Evolutionary conservation across 2,888 invertebrate genomes (phyloP).

Genomic region (Anoplius nigerrimus): DNA sequence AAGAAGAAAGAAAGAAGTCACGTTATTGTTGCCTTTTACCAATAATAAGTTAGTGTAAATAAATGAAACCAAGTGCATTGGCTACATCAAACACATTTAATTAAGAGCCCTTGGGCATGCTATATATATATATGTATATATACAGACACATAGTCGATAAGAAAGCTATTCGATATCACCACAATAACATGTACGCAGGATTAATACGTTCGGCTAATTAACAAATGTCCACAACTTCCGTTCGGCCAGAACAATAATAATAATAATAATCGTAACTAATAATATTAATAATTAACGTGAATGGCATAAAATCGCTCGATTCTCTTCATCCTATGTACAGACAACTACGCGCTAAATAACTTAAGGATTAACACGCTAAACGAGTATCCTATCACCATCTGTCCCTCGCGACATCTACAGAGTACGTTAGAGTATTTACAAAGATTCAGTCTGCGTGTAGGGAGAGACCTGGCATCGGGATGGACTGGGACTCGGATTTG

Average conservation of each 20-base stretch:
- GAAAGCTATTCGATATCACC: too few species aligned
- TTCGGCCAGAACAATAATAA: background rate
- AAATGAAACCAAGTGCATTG: constrained; percentile 65
- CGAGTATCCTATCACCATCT: too few species aligned
- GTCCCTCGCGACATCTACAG: too few species aligned
- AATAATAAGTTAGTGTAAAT: constrained; percentile 57
- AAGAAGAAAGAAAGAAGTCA: constrained; percentile 30
- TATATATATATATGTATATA: constrained; percentile 42
- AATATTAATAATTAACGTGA: constrained; percentile 16
- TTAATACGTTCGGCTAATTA: constrained; percentile 12
- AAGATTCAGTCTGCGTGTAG: constrained; percentile 55
- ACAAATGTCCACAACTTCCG: constrained; percentile 9
- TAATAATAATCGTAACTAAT: constrained; percentile 4
- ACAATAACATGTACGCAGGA: background rate
- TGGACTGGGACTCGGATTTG: constrained; percentile 28
- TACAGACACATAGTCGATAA: background rate
- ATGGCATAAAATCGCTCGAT: constrained; percentile 17
- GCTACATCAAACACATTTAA: constrained; percentile 63
- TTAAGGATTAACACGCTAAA: constrained; percentile 32
- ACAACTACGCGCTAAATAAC: constrained; percentile 30
- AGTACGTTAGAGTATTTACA: constrained; percentile 48
- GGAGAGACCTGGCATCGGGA: constrained; percentile 24
- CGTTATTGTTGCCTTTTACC: constrained; percentile 1
- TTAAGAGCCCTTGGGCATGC: constrained; percentile 63
- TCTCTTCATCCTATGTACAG: constrained; percentile 43